Conservation (phyloP, 2,113 vertebrate genomes). For the Eurypyga helias region DNA sequence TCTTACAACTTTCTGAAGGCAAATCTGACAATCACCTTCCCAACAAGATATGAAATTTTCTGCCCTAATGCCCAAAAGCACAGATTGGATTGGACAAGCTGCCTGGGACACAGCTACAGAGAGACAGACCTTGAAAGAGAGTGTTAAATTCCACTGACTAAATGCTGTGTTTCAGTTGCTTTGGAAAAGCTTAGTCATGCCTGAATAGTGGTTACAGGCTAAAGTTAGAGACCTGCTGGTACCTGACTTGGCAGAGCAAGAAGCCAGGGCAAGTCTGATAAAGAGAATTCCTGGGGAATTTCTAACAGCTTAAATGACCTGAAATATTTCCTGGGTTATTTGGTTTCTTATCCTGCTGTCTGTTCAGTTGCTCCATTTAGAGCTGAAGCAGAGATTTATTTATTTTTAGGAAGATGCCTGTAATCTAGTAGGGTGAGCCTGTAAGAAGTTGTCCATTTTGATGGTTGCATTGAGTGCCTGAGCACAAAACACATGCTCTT, state of each 20-base stretch:
- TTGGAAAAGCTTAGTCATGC: constrained; percentile 15
- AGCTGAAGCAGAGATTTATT: not conserved
- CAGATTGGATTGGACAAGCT: not conserved
- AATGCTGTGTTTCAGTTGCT: not conserved
- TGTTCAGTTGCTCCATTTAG: not conserved
- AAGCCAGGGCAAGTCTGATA: not conserved
- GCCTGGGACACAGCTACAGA: not conserved
- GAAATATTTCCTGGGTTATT: not conserved
- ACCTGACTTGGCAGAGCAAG: not conserved
- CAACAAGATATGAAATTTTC: not conserved
- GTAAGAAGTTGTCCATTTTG: not conserved
- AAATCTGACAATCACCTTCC: not conserved
- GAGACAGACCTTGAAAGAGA: not conserved
- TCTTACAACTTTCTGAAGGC: not conserved
- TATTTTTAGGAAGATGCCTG: not conserved
- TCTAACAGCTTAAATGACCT: not conserved
- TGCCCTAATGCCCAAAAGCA: not conserved
- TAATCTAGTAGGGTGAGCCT: accelerated
- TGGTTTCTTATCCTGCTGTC: not conserved
- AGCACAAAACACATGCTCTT: not conserved
- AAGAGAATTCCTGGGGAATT: not conserved
- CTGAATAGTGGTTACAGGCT: not conserved
- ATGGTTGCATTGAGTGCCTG: not conserved
- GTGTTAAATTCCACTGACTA: not conserved
- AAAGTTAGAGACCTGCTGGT: not conserved